Evolutionary conservation across 2,888 invertebrate genomes (phyloP), one percentile per base, ranked within the genome.

Genomic region (Clunio marinus): DNA sequence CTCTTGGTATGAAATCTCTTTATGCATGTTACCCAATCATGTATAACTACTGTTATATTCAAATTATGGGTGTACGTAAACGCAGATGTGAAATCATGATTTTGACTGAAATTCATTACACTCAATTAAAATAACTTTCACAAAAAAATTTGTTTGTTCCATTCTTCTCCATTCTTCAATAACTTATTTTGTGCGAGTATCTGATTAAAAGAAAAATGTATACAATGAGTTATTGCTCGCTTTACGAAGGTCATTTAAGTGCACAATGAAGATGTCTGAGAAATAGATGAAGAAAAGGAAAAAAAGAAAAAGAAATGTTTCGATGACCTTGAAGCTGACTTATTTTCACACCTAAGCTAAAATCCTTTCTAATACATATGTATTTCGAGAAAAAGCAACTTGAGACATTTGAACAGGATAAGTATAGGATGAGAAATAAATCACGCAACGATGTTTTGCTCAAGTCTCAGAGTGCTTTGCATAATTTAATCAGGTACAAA

Each of bases 401-500:
- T n/a, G n/a, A n/a, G n/a, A n/a, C n/a, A n/a, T n/a, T n/a, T n/a
- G n/a, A n/a, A n/a, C n/a, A n/a, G n/a, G n/a, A n/a, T n/a, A n/a
- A n/a, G n/a, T n/a, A n/a, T n/a, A n/a, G 22, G n/a, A 2, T 13
- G 41, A 51, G 27, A 57, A 57, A 57, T 57, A 57, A 51, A 51
- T 51, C 51, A 20, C 17, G 4, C 51, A n/a, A n/a, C n/a, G n/a
- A n/a, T n/a, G n/a, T n/a, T n/a, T 22, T 8, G 35, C 35, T 32
- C 35, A 13, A 32, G 35, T 41, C n/a, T 45, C 5, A 45, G 22
- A 17, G 62, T 37, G 24, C 32, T 41, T 63, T 63, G 25, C 62
- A 63, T 63, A 63, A 63, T 63, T 63, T 63, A 17, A 63, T 63
- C 62, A 63, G 24, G 41, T 41, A 45, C 17, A 63, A 63, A 45